Evolutionary conservation across 2,113 vertebrate genomes (phyloP), one percentile per base, ranked within the genome.

Genomic region (Dasypus novemcinctus): DNA sequence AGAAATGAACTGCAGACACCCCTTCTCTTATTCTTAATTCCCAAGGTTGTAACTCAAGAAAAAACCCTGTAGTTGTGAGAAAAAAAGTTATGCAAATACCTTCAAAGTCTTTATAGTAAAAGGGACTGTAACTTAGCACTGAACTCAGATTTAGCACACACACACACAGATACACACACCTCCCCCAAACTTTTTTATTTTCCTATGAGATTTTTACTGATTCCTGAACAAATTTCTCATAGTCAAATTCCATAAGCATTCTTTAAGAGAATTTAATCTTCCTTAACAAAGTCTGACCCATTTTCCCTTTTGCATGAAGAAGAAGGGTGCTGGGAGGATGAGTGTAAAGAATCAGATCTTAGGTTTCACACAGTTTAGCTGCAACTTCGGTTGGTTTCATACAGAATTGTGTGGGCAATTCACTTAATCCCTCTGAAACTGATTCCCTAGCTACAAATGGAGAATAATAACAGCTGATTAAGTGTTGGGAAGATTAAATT

Each of bases 381-480:
- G 66, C 76, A 93, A 59, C 10, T 80, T 93, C 80, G 59, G 13
- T 91, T 92, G 38, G 20, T 68, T 85, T 92, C 27, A 76, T 90
- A 36, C 46, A 74, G 31, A 82, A 63, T 59, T 95, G 13, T 23
- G 36, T 80, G 21, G 41, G 31, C 17, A 83, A 83, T 90, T 85
- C 75, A 75, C 36, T 86, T 85, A 69, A 89, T 93, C 49, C 83
- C 36, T 90, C 23, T 57, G 21, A 87, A 95, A 94, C 49, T 49
- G 38, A 54, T 87, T 63, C 23, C 13, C 38, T 93, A 90, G 80
- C 90, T 81, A 5, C 61, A 91, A 86, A 52, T 90, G 25, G 43
- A 91, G 23, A 95, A 80, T 71, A 59, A 59, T 68, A 91, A 52
- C 8, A 64, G 1, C 13, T 20, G 33, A 88, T 69, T 91, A 17